phyloP scores from a whole-genome alignment of 2,888 invertebrate species.

The Clitarchus hookeri region DNA sequence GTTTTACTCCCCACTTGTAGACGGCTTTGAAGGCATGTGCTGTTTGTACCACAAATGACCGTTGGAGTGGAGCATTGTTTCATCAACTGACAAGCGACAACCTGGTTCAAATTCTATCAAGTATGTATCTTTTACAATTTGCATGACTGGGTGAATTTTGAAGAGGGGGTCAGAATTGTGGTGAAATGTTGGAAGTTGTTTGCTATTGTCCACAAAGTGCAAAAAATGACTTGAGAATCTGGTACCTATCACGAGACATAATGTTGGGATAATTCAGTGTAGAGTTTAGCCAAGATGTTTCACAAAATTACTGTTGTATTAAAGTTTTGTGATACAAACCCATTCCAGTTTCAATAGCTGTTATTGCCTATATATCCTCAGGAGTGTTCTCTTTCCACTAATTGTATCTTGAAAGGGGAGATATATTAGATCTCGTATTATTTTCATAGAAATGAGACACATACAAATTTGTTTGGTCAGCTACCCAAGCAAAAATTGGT shows the following conservation, averaged over 20 bases:
- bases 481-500: background rate
- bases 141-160: background rate
- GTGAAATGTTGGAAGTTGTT: background rate
- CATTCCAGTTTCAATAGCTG: background rate
- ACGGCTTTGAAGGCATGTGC: constrained; percentile 3
- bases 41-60: constrained; percentile 19
- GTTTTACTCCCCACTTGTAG: constrained; percentile 23
- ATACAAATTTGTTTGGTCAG: background rate
- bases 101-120: background rate
- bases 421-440: background rate
- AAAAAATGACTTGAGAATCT: background rate
- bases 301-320: background rate
- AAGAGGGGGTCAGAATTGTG: background rate
- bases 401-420: background rate
- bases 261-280: background rate
- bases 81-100: constrained; percentile 10
- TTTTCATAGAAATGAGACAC: background rate
- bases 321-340: background rate
- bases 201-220: background rate
- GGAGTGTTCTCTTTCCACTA: background rate
- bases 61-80: background rate
- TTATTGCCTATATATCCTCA: background rate
- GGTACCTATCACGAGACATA: background rate
- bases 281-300: background rate
- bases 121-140: background rate